Conservation (phyloP, 2,888 invertebrate genomes). For the Cotesia congregata region DNA sequence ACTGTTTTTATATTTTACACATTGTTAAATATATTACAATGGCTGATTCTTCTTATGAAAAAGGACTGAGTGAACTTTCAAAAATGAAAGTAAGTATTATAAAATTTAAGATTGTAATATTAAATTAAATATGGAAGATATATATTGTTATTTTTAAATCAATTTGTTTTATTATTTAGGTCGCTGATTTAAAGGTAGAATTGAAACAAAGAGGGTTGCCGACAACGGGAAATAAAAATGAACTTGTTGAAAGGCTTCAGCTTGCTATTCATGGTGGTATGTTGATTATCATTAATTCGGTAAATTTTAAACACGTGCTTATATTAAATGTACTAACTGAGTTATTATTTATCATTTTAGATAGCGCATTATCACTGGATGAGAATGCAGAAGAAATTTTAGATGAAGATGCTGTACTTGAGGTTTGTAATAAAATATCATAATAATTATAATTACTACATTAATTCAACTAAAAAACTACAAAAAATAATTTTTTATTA, state of each 20-base stretch:
- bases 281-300: conserved; percentile 25
- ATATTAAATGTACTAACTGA: neutral
- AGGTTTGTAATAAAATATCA: conserved; percentile 64
- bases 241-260: conserved; percentile 83
- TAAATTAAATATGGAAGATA: neutral
- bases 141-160: conserved; percentile 13
- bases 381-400: conserved; percentile 72
- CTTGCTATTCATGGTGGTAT: conserved; percentile 72
- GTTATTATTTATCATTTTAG: conserved; percentile 50
- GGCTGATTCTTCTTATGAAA: conserved; percentile 68
- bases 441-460: neutral
- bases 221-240: conserved; percentile 85
- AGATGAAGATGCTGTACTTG: conserved; percentile 74
- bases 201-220: conserved; percentile 83
- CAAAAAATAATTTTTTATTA: too few species aligned
- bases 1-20: neutral
- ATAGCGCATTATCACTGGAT: conserved; percentile 71
- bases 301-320: conserved; percentile 10
- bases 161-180: conserved; percentile 72
- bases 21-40: conserved; percentile 46
- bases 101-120: conserved; percentile 48
- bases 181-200: conserved; percentile 87
- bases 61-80: conserved; percentile 65
- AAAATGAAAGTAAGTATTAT: conserved; percentile 65
- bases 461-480: too few species aligned